A percentile compares a stretch with the other conserved stretches of the same genome.
Evolutionary conservation across 2,797 vertebrate species (phyloP).

Genomic region (Graptemys geographica): DNA sequence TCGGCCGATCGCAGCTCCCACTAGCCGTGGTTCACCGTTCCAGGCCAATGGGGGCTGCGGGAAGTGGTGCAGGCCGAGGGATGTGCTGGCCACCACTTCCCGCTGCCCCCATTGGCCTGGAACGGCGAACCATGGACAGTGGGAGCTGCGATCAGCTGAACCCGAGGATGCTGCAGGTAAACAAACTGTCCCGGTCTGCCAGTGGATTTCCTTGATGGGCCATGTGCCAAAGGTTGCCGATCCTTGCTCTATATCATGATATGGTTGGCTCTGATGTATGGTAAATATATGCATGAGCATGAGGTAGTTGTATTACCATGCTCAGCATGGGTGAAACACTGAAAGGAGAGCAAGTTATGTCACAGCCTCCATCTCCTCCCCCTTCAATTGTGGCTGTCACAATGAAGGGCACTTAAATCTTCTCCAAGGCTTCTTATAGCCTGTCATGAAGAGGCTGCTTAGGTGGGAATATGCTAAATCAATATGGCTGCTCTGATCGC

Average conservation of each 20-base stretch:
- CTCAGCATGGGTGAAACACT: background rate
- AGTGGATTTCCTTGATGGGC: too few species aligned
- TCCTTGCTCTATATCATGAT: background rate
- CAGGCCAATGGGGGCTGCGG: too few species aligned
- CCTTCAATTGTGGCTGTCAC: background rate
- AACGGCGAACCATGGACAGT: too few species aligned
- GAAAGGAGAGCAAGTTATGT: background rate
- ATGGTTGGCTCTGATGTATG: background rate
- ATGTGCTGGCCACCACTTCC: too few species aligned
- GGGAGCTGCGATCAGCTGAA: too few species aligned
- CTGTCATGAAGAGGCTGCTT: background rate
- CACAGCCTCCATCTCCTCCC: background rate
- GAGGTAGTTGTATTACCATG: background rate
- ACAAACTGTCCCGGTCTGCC: too few species aligned
- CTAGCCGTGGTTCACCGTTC: too few species aligned
- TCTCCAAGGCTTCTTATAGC: background rate
- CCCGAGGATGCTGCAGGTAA: too few species aligned
- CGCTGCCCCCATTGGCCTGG: too few species aligned
- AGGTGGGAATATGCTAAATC: background rate
- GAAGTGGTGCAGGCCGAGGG: too few species aligned
- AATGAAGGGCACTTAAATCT: background rate
- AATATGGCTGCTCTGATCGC: background rate
- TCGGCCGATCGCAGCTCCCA: too few species aligned
- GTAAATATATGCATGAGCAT: rapidly evolving
- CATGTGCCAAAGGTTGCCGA: too few species aligned